Conservation (phyloP, 2,888 invertebrate genomes). For the Carterocephalus palaemon region DNA sequence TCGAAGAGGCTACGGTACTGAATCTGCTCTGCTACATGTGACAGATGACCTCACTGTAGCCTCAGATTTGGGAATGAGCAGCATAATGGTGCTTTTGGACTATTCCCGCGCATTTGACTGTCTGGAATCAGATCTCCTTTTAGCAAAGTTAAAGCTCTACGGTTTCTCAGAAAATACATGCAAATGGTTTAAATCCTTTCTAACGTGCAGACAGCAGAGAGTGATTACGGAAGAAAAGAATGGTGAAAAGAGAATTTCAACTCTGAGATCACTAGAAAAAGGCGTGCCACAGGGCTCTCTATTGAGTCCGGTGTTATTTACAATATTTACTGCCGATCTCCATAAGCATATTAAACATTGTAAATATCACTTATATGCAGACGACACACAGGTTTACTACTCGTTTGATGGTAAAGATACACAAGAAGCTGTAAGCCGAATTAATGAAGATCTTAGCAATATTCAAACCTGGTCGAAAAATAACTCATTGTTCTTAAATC, state of each 20-base stretch:
- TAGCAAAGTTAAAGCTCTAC: neutral
- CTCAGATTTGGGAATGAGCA: slow-evolving; percentile 15
- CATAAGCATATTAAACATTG: neutral
- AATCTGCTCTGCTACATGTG: slow-evolving; percentile 26
- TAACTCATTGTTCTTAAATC: neutral
- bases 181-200: neutral
- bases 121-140: neutral
- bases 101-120: neutral
- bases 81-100: neutral
- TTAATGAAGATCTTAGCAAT: slow-evolving; percentile 1
- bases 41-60: slow-evolving; percentile 27
- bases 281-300: slow-evolving; percentile 1
- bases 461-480: neutral
- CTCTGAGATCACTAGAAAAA: neutral
- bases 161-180: neutral
- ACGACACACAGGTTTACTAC: slow-evolving; percentile 5
- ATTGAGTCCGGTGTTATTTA: too few species aligned
- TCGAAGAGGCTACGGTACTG: slow-evolving; percentile 18
- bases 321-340: slow-evolving; percentile 4
- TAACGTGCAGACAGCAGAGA: neutral
- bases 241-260: neutral
- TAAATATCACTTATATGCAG: slow-evolving; percentile 8
- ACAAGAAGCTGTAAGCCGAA: neutral
- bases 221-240: neutral
- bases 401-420: too few species aligned